A percentile compares a stretch with the other conserved stretches of the same genome.
Conservation (phyloP, 2,113 vertebrate genomes). For the Gobius niger region DNA sequence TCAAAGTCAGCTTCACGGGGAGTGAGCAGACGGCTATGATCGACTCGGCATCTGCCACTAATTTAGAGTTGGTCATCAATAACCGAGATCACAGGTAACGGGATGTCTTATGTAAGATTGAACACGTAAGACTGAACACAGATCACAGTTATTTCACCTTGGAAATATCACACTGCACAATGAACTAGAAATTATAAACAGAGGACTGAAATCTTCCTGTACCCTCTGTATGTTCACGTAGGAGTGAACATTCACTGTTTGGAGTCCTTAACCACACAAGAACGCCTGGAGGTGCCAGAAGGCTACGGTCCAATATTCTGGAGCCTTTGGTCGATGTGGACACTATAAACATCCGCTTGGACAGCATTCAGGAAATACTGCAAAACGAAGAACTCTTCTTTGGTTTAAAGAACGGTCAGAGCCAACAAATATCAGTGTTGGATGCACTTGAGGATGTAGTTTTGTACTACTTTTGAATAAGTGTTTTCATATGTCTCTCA, state of each 20-base stretch:
- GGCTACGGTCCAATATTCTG: slow-evolving; percentile 91
- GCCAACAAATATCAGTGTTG: not conserved
- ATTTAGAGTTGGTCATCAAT: slow-evolving; percentile 92
- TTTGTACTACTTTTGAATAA: slow-evolving; percentile 1
- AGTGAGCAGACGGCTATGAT: slow-evolving; percentile 97
- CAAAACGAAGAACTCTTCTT: slow-evolving; percentile 92
- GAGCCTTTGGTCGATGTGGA: slow-evolving; percentile 88
- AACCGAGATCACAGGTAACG: slow-evolving; percentile 88
- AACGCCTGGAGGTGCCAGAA: slow-evolving; percentile 89
- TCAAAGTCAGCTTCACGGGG: slow-evolving; percentile 91
- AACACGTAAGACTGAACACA: not conserved
- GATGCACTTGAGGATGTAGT: not conserved
- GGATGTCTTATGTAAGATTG: not conserved
- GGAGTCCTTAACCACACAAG: slow-evolving; percentile 94
- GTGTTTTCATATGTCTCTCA: slow-evolving; percentile 56
- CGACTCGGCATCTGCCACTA: slow-evolving; percentile 88
- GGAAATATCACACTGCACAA: too few relatives aligned
- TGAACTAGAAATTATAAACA: too few relatives aligned
- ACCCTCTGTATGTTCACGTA: slow-evolving; percentile 46
- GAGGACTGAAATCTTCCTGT: too few relatives aligned
- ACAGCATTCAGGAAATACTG: slow-evolving; percentile 90
- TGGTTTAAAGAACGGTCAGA: slow-evolving; percentile 86
- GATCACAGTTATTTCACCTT: too few relatives aligned
- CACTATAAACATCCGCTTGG: slow-evolving; percentile 89
- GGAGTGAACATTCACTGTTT: slow-evolving; percentile 87